Base-by-base conservation (phyloP, 2,113 vertebrate genomes). In the Dolichallabes microphthalmus region DNA sequence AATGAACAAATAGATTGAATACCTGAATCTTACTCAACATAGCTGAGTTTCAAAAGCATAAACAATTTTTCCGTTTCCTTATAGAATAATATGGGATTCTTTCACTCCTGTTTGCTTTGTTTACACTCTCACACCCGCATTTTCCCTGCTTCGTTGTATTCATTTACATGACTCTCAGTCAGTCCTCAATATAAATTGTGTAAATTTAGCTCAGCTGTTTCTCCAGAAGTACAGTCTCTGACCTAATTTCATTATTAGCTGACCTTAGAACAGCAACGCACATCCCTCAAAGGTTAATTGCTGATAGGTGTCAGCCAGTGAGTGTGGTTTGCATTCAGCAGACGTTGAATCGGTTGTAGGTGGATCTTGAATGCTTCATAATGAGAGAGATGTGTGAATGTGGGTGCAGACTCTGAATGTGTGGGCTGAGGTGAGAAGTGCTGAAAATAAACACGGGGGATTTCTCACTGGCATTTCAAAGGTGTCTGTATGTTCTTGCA, bases 381-480 rank as follows among this genome's bases (percentile, higher is more conserved):
- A 85, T 74, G 80, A 88, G 80, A 85, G 69, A 52, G 78, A 79
- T 39, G 71, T 27, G 61, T 76, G 73, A 80, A 85, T 82, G 89
- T 90, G 87, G 91, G 89, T 87, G 86, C 89, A 84, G 85, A 87
- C 89, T 93, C 88, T 79, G 50, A 86, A 85, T 32, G 64, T 87
- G 85, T 88, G 85, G 88, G 88, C 64, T 66, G 85, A 87, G 58
- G 78, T 74, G 73, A 82, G 53, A 85, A 85, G 80, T 86, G 86
- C 91, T 89, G 87, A 87, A 92, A 92, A 93, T 92, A 94, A 90
- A 89, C 87, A 86, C 87, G 63, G 11, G 63, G 89, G 89, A 88
- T 91, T 91, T 91, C 88, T 91, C 82, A 88, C 76, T 87, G 58
- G 87, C 79, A 75, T 87, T 86, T 73, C 85, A 9, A 57, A 89